A percentile compares a stretch with the other conserved stretches of the same genome.
Conservation (phyloP, 2,113 vertebrate species). For the Hippocampus barbouri region DNA sequence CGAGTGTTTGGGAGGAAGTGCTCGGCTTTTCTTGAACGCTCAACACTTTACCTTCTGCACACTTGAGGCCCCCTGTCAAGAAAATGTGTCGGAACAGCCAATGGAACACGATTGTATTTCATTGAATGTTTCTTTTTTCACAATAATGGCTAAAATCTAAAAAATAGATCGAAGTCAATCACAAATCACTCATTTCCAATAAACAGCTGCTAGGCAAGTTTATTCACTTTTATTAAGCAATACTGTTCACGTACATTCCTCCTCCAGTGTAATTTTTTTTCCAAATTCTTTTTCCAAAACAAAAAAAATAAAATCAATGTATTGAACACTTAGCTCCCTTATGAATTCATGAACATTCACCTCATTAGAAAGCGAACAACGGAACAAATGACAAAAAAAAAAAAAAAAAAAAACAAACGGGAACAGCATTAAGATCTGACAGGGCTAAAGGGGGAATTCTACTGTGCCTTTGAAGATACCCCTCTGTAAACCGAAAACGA, state of each 20-base stretch:
- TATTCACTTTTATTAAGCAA: conserved; percentile 75
- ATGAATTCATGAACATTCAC: conserved; percentile 49
- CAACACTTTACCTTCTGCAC: not conserved
- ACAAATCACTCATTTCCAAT: not conserved
- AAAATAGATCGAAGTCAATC: not conserved
- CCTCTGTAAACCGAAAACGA: conserved; percentile 60
- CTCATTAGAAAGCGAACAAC: conserved; percentile 40
- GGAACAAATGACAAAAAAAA: conserved; percentile 22
- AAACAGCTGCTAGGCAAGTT: conserved; percentile 40
- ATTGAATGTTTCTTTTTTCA: not conserved
- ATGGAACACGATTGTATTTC: not conserved
- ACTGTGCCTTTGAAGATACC: conserved; percentile 53
- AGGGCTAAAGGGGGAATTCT: conserved; percentile 38
- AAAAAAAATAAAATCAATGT: conserved; percentile 26
- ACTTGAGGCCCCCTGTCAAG: not conserved
- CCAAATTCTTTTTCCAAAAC: conserved; percentile 52
- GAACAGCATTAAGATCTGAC: conserved; percentile 56
- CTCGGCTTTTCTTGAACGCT: not conserved
- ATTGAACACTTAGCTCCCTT: conserved; percentile 60
- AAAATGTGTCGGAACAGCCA: not conserved
- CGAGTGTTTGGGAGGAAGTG: not conserved
- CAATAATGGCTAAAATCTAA: not conserved
- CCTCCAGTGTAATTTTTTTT: conserved; percentile 74
- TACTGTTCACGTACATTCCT: conserved; percentile 72
- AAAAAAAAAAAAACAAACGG: not conserved